Evolutionary conservation across 2,797 vertebrate species (phyloP), one percentile per base, ranked within the genome.

Genomic region (Telmatherina bonti): DNA sequence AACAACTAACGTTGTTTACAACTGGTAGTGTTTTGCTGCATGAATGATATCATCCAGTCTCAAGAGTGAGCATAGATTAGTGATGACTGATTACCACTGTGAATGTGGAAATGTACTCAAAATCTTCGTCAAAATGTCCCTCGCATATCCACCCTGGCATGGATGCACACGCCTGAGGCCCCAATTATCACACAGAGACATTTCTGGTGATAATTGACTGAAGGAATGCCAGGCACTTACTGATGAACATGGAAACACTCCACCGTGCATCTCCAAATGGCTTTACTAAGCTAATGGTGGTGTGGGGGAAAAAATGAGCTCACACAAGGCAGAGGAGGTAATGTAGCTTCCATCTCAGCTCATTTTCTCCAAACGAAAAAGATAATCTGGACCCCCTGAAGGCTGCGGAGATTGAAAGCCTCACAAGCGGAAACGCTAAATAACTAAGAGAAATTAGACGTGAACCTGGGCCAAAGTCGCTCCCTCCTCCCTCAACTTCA

Each of bases 281-380:
- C 83, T 88, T 88, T 73, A 78, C 82, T 58, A 15, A 70, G 80
- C 78, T 90, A 90, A 92, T 91, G 87, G 86, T 4, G n/a, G n/a
- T 38, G 78, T 82, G 81, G 77, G 79, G 75, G 70, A 74, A 83
- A 85, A 88, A 91, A 90, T 85, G 83, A 88, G 88, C 79, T 81
- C 75, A 59, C 88, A 89, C 78, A 84, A 86, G 82, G 84, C 86
- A 69, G 78, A 35, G 77, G 81, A 85, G 83, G 87, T 88, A 91
- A 93, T 93, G 88, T 76, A 86, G 89, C 89, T 88, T 92, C 85
- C 88, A 90, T 82, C 85, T 83, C 79, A 65, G 86, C 84, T 92
- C 87, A 91, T 91, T 93, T 91, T 87, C 86, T 91, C 86, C 74
- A 82, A 90, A 91, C 82, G 72, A 88, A 91, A 90, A 88, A 89